Base-by-base conservation (phyloP, 2,888 invertebrate genomes). In the Caenorhabditis zanzibari region DNA sequence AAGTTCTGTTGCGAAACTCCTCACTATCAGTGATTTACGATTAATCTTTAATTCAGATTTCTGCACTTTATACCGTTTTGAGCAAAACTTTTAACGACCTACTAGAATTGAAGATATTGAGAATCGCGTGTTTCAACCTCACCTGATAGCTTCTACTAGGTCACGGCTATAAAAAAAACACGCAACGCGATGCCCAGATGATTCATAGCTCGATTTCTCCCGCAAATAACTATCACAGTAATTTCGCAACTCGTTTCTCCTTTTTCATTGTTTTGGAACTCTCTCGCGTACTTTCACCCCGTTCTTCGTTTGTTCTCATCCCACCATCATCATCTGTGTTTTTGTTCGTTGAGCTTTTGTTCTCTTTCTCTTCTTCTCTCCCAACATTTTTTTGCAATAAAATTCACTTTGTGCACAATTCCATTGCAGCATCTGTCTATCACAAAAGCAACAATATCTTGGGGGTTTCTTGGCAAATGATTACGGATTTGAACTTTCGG, bases 381-480 rank as follows among this genome's bases (percentile, higher is more conserved):
- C 44, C 16, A 14, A 44, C n/a, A 19, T 14, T 16, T 38, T n/a
- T 72, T 52, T 66, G 66, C 52, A 52, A 66, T 63, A 35, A 63
- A 54, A 47, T 24, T 35, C 19, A 35, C 32, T 44, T 73, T 71
- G 1, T 73, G 59, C 64, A 47, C 47, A 64, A 63, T 63, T 61
- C 47, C 14, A 9, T 26, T 63, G 10, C 14, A 14, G 35, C 49
- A 32, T 56, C 5, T 49, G 61, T 47, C 35, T 19, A 49, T 52
- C 63, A 59, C 12, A 32, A 32, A 54, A 52, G 41, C 38, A 41
- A 58, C 41, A 56, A 71, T 14, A 44, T 19, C n/a, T 66, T 19
- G 61, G 9, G 35, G 32, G n/a, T 4, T 44, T 12, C 4, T 12
- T 44, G 44, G n/a, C 44, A 19, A 7, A 24, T 12, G 22, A 19